Evolutionary conservation across 2,797 vertebrate genomes (phyloP).

Genomic region (Mycteria americana): DNA sequence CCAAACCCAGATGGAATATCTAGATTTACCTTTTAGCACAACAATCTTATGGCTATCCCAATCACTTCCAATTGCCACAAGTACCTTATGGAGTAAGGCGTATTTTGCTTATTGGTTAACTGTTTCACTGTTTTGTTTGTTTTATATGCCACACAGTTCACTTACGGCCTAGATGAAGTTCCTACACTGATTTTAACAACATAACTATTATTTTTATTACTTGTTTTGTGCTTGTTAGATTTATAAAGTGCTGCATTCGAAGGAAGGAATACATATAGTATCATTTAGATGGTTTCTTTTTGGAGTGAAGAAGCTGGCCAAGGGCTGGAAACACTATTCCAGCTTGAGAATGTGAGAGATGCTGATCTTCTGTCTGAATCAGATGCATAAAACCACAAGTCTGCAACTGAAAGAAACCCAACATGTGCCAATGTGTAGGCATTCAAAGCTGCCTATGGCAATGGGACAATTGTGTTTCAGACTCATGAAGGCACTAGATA

Average conservation of each 20-base stretch:
- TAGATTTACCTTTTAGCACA: neutral
- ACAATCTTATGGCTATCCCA: neutral
- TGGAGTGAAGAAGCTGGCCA: neutral
- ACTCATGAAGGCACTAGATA: neutral
- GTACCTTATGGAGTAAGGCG: neutral
- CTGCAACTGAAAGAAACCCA: neutral
- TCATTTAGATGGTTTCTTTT: neutral
- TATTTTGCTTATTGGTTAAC: neutral
- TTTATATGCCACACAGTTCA: neutral
- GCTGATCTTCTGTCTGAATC: neutral
- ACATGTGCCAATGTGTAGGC: neutral
- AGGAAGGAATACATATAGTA: neutral
- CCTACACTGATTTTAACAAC: neutral
- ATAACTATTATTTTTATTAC: neutral
- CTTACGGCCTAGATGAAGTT: neutral
- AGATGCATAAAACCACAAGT: neutral
- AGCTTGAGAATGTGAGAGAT: neutral
- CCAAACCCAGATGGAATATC: neutral
- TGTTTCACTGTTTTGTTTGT: neutral
- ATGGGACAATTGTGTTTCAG: neutral
- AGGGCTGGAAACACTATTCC: neutral
- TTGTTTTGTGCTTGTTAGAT: neutral
- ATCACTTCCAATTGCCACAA: neutral
- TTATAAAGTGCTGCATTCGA: neutral
- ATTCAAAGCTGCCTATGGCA: neutral